phyloP scores from a whole-genome alignment of 2,113 vertebrate species.

The Nyctibius bracteatus region DNA sequence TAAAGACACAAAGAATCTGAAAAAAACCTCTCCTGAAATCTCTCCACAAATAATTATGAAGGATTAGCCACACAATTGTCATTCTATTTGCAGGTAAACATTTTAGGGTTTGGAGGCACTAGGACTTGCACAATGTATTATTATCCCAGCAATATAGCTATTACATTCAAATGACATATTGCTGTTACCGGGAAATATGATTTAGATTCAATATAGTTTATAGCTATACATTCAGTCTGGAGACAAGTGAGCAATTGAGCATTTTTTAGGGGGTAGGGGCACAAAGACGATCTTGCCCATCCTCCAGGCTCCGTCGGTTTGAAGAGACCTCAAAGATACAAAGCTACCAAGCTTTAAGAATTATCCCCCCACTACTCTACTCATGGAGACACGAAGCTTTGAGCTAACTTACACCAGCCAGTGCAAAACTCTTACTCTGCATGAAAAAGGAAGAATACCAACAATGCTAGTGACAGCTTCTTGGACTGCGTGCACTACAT shows the following conservation, averaged over 20 bases:
- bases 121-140: neutral
- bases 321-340: neutral
- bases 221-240: neutral
- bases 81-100: neutral
- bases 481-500: rapidly evolving
- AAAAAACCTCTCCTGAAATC: too few relatives aligned
- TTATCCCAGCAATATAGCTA: neutral
- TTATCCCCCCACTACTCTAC: neutral
- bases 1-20: neutral
- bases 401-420: neutral
- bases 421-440: neutral
- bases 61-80: neutral
- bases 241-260: neutral
- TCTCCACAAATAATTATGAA: neutral
- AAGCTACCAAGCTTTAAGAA: neutral
- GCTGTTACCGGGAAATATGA: neutral
- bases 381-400: neutral
- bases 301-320: neutral
- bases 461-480: neutral
- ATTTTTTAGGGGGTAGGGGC: neutral
- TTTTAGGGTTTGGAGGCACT: neutral
- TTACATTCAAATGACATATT: neutral
- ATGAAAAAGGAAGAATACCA: neutral
- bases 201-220: neutral
- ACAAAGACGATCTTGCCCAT: neutral